Evolutionary conservation across 2,888 invertebrate species (phyloP), one percentile per base, ranked within the genome.

Genomic region (Microctonus aethiopoides): DNA sequence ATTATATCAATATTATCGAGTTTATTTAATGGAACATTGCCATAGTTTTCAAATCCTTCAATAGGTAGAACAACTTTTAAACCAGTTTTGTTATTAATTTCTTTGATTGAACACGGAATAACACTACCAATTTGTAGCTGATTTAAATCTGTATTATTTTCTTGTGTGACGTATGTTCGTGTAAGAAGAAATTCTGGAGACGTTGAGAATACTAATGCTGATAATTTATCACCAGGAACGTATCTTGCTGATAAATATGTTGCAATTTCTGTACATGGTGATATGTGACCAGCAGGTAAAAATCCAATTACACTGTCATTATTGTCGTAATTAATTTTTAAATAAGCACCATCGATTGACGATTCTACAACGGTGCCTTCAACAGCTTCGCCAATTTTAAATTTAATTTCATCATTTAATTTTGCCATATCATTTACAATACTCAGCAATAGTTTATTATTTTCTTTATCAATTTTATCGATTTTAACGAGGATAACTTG

Each of bases 401-500:
- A 73, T 29, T 71, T 65, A 1, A 41, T 24, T 16, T 67, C 66
- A 4, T 63, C 41, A 2, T 16, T 67, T n/a, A 56, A 66, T 0
- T 63, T 13, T 5, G 29, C 34, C 5, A 70, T 74, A 0, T 66
- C 57, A 1, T 60, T 13, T 11, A 61, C 52, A 34, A 77, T 20
- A 52, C 68, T 60, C 46, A 83, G 46, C 0, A 34, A 73, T 32
- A 82, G 71, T 72, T 73, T 80, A 11, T 67, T 65, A 2, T 68
- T 61, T 0, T 71, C 54, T 6, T 67, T 24, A 3, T 80, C 62
- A 0, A 84, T 67, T 0, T 67, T 64, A 32, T 79, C 73, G 29
- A 84, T 76, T 24, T 71, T 73, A 2, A 74, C 76, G 7, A 64
- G 39, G 3, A 83, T 89, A 70, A 91, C 89, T 86, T 92, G 91